phyloP scores from a whole-genome alignment of 2,797 vertebrate species.

The Schizopygopsis malacanthus region DNA sequence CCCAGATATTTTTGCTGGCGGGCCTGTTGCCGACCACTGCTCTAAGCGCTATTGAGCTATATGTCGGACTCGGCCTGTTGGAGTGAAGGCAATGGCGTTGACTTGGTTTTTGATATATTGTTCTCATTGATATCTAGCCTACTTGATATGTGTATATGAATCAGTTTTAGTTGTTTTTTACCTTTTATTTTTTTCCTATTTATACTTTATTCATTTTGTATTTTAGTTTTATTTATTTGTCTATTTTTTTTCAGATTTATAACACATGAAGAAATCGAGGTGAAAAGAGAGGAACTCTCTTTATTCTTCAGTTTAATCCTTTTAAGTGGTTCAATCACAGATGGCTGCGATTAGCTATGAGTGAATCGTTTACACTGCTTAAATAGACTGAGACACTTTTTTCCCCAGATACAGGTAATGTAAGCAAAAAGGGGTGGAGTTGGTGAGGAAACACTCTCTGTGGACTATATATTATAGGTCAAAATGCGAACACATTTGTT shows the following conservation, averaged over 20 bases:
- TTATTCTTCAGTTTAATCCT: conserved; percentile 22
- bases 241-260: background rate
- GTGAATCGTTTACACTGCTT: conserved; percentile 7
- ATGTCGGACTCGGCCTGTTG: background rate
- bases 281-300: background rate
- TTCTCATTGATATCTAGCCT: background rate
- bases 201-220: background rate
- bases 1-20: no score
- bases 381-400: conserved; percentile 4
- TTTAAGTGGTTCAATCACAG: conserved; percentile 43
- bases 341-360: conserved; percentile 10
- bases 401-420: conserved; percentile 12
- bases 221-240: background rate
- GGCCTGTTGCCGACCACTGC: no score
- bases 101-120: background rate
- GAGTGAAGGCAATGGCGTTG: no score
- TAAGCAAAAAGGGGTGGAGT: background rate
- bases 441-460: background rate
- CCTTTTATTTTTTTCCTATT: background rate
- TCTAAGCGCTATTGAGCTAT: background rate
- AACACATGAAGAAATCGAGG: background rate
- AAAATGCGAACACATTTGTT: background rate
- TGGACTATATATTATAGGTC: background rate
- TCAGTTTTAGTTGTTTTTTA: no score
- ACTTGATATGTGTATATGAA: background rate